A percentile compares a stretch with the other conserved stretches of the same genome.
phyloP scores from a whole-genome alignment of 2,888 invertebrate genomes.

The Caenorhabditis panamensis region DNA sequence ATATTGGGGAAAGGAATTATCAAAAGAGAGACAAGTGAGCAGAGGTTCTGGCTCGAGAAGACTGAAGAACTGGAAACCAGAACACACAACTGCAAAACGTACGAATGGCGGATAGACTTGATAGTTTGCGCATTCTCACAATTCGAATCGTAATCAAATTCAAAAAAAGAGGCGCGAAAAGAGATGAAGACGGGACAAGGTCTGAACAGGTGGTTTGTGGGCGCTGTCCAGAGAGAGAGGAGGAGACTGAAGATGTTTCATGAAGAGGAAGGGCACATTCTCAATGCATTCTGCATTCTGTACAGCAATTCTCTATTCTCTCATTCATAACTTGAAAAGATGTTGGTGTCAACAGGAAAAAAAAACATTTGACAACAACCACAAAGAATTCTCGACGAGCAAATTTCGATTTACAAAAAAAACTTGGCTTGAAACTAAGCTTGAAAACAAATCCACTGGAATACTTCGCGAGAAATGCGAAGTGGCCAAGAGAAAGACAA shows the following conservation, averaged over 20 bases:
- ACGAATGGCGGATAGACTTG: not conserved
- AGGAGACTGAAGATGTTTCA: constrained; percentile 37
- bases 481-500: constrained; percentile 25
- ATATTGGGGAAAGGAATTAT: constrained; percentile 25
- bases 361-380: constrained; percentile 39
- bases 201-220: constrained; percentile 44
- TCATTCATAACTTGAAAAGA: constrained; percentile 39
- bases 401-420: not conserved
- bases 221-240: constrained; percentile 14
- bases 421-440: not conserved
- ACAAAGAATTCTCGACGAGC: not conserved
- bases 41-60: not conserved
- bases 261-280: constrained; percentile 34
- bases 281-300: constrained; percentile 59
- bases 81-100: not conserved
- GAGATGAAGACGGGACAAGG: not conserved
- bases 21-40: not conserved
- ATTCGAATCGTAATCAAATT: constrained; percentile 35
- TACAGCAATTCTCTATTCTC: constrained; percentile 30
- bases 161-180: constrained; percentile 44
- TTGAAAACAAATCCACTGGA: not conserved
- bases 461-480: not conserved
- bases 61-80: not conserved
- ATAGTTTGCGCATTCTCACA: not conserved
- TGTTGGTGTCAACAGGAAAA: constrained; percentile 32